Base-by-base conservation (phyloP, 2,113 vertebrate genomes). In the Seriola quinqueradiata region DNA sequence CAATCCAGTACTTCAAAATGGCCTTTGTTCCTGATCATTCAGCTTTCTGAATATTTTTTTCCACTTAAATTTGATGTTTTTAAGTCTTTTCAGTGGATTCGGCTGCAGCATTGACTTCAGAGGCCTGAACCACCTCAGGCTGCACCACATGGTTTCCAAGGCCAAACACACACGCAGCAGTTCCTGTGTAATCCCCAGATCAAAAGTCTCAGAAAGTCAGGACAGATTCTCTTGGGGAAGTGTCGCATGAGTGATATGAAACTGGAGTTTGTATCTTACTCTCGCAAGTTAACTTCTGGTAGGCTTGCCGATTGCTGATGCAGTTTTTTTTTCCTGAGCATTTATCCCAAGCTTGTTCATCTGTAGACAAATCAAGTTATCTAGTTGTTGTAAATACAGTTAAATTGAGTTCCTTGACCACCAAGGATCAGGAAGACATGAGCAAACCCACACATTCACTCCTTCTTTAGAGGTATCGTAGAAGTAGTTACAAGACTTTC, bases 141-240 rank as follows among this genome's bases (percentile, higher is more conserved):
- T 82, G 77, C 67, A 74, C 81, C 76, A 74, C 13, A 0, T 82
- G 66, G 67, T 74, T 68, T 87, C 73, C 58, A 58, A 61, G 73
- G 59, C 74, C 83, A 59, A 79, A 82, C 77, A 59, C 81, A 83
- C 50, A 42, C 83, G 82, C 83, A 71, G 61, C 79, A 25, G 75
- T 25, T 76, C 36, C 77, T 44, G 60, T 92, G 77, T 92, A 92
- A 93, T 93, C 87, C 28, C 91, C 71, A 92, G 89, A 93, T 93
- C 89, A 92, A 92, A 92, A 83, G 76, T 92, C 89, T 87, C 28
- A 25, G 55, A 75, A 88, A 89, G 83, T 76, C 84, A 83, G 76
- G 46, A 78, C 50, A 61, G 55, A 83, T 81, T 87, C 74, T 87
- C 66, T 81, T 79, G 86, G 69, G 83, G 75, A 68, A 79, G 46